Evolutionary conservation across 1,140 invertebrate species (phyloP), one percentile per base, ranked within the genome.

Genomic region (Helicoverpa armigera): DNA sequence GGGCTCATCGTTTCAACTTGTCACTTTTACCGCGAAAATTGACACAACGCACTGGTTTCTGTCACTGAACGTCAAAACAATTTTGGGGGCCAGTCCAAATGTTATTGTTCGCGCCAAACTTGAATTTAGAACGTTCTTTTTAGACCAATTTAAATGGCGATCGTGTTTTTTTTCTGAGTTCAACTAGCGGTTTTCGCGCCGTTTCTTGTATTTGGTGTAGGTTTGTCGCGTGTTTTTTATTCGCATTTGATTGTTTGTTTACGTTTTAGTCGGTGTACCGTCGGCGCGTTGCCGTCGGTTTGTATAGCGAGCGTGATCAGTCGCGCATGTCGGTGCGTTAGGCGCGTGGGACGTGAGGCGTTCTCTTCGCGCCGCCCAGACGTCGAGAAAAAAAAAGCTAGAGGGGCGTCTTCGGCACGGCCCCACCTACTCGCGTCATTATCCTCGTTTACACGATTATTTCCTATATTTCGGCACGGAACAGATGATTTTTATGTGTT

Each of bases 351-450:
- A 76, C 83, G 88, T 83, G 82, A 93, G 93, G 91, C 91, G 93
- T 92, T 89, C 86, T 88, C 88, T 87, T 86, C 84, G 91, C 90
- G 87, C 90, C 91, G 92, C 92, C 93, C 92, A 92, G 89, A 88
- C 88, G 86, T 63, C 84, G 88, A 88, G 85, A 90, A 92, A 92
- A 83, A 82, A 87, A 93, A 92, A 89, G 84, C 86, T 87, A 87
- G 89, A 89, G 92, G 92, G 93, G 92, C 92, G 92, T 93, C 83
- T 81, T 78, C 65, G 16, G 53, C 56, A 48, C 86, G 89, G 87
- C 92, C 90, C 90, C 93, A 94, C 93, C 93, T 94, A 92, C 93
- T 93, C 84, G 86, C 63, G 86, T 92, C 86, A 91, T 93, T 94
- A 94, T 92, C 91, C 88, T 94, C 89, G 88, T 91, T 91, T 92